Base-by-base conservation (phyloP, 2,797 vertebrate species). In the Poeciliopsis paucimaculata region DNA sequence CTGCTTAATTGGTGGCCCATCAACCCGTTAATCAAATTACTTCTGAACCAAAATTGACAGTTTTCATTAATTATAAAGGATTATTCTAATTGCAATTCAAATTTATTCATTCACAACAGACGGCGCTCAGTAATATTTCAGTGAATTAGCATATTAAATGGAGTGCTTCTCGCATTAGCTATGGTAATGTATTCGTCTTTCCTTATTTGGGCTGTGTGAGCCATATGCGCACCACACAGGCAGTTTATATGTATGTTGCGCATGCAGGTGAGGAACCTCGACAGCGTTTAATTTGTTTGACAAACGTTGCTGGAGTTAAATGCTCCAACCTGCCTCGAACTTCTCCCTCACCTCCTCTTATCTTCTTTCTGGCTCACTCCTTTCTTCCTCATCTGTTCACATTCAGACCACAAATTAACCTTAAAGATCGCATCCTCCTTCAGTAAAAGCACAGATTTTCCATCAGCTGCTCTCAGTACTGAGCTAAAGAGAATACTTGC, bases 11-110 rank as follows among this genome's bases (percentile, higher is more conserved):
- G 92, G 97, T 98, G 97, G 97, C 97, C 97, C 97, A 98, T 98
- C 97, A 98, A 97, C 97, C 97, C 97, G 97, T 98, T 98, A 98
- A 98, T 98, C 97, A 98, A 98, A 98, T 98, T 98, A 98, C 97
- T 98, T 97, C 97, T 97, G 97, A 98, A 97, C 97, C 96, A 97
- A 98, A 98, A 98, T 98, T 98, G 97, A 98, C 97, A 97, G 97
- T 97, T 98, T 98, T 98, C 97, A 98, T 98, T 98, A 98, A 98
- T 98, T 98, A 98, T 98, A 98, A 93, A 98, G 94, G 97, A 98
- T 98, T 98, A 98, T 98, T 98, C 97, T 98, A 98, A 98, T 98
- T 98, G 97, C 97, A 97, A 98, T 98, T 98, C 97, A 98, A 98
- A 98, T 98, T 98, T 98, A 98, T 98, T 98, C 97, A 97, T 98